A percentile compares a stretch with the other conserved stretches of the same genome.
Evolutionary conservation across 2,113 vertebrate species (phyloP).

Genomic region (Pica pica): DNA sequence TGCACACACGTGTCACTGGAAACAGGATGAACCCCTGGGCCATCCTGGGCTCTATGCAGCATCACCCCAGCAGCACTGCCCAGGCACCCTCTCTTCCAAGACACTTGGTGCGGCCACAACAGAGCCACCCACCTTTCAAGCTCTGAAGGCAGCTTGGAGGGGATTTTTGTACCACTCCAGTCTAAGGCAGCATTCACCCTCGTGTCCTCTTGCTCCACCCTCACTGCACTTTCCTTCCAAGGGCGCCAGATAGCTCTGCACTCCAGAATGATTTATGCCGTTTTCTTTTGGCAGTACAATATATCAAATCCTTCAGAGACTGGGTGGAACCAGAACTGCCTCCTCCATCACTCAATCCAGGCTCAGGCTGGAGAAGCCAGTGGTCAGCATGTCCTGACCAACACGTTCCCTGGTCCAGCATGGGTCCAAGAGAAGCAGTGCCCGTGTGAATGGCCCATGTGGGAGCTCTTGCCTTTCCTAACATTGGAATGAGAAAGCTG

Average conservation of each 20-base stretch:
- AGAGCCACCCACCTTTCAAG: background rate
- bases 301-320: conserved; percentile 19
- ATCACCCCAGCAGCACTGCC: background rate
- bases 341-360: background rate
- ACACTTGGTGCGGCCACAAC: background rate
- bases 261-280: conserved; percentile 24
- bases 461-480: background rate
- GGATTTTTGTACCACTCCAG: background rate
- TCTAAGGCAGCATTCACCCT: background rate
- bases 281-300: conserved; percentile 47
- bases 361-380: background rate
- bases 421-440: background rate
- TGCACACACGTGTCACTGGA: background rate
- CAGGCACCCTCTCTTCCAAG: background rate
- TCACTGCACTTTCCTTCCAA: conserved; percentile 3
- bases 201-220: conserved; percentile 7
- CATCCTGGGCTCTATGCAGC: background rate
- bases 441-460: background rate
- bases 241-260: background rate
- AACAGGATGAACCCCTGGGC: background rate
- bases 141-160: background rate
- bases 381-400: background rate
- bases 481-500: background rate
- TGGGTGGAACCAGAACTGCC: conserved; percentile 44
- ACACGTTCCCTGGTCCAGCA: fast-evolving